Evolutionary conservation across 1,140 invertebrate species (phyloP).

Genomic region (Pristionchus pacificus): DNA sequence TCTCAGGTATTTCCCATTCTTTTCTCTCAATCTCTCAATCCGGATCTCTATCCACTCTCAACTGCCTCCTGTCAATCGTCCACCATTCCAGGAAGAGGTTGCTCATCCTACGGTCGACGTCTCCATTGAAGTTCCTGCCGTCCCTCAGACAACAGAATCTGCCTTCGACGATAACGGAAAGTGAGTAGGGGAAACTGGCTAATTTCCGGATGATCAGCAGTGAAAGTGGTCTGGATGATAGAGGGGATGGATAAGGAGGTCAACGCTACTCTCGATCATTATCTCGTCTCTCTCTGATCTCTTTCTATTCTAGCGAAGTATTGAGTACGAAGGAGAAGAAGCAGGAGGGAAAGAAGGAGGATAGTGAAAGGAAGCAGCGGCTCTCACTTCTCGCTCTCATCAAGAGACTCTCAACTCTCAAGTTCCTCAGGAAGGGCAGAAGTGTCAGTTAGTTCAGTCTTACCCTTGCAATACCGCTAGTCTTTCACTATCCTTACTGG

Average conservation of each 20-base stretch:
- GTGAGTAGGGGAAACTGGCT: too few relatives aligned
- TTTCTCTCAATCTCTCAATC: neutral
- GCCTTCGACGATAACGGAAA: too few relatives aligned
- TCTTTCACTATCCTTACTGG: too few relatives aligned
- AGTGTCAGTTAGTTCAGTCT: constrained; percentile 5
- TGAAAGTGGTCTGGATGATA: too few relatives aligned
- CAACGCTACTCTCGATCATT: too few relatives aligned
- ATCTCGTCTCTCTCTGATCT: constrained; percentile 2
- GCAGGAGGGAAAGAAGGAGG: neutral
- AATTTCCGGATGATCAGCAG: too few relatives aligned
- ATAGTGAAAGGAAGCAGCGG: neutral
- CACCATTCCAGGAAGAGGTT: neutral
- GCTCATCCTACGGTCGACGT: neutral
- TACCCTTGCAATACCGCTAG: neutral
- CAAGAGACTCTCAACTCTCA: constrained; percentile 3
- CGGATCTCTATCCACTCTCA: neutral
- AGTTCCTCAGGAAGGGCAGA: neutral
- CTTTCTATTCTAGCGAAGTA: too few relatives aligned
- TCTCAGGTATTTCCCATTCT: neutral
- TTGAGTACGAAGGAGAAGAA: neutral
- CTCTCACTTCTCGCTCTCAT: constrained; percentile 9
- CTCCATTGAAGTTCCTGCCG: neutral
- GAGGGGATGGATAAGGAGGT: too few relatives aligned
- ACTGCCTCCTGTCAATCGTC: neutral
- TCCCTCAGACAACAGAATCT: too few relatives aligned